Base-by-base conservation (phyloP, 2,113 vertebrate species). In the Oxygymnocypris stewartii region DNA sequence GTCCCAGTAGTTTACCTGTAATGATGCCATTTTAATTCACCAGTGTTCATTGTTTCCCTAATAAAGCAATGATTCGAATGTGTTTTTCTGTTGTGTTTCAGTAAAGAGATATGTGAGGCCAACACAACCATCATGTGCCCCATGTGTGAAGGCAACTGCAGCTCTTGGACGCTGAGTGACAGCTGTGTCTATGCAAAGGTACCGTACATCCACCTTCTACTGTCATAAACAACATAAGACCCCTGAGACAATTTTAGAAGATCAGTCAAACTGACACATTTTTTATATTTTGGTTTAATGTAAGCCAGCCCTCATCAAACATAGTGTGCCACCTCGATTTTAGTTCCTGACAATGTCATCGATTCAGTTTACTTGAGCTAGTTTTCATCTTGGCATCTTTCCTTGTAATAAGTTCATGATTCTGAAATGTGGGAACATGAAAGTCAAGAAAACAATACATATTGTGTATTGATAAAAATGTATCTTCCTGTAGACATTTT, bases 161-260 rank as follows among this genome's bases (percentile, higher is more conserved):
- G 95, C 0, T 93, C 97, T 0, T 98, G 98, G 88, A 97, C 94
- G 20, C 95, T 99, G 88, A 99, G 96, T 4, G 97, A 99, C 85
- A 99, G 98, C 89, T 99, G 98, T 87, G 95, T 98, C 80, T 99
- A 97, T 0, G 98, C 98, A 77, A 99, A 99, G 97, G 98, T 99
- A 89, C 42, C 8, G 5, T 9, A 61, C 16, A 61, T 25, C 28
- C 42, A 35, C 28, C 6, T 76, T 67, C 65, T 57, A 23, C 35
- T 23, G 35, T 1, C 18, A 42, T 74, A 74, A 42, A 42, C 9
- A 20, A 42, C 10, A 61, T 61, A 61, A n/a, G 23, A 23, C 6
- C 7, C 6, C 54, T 59, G 23, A 59, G 18, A 59, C 18, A 57
- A 57, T 57, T 23, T 57, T 8, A 57, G 18, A n/a, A n/a, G 57